Evolutionary conservation across 2,888 invertebrate genomes (phyloP), one percentile per base, ranked within the genome.

Genomic region (Standfussiana lucernea): DNA sequence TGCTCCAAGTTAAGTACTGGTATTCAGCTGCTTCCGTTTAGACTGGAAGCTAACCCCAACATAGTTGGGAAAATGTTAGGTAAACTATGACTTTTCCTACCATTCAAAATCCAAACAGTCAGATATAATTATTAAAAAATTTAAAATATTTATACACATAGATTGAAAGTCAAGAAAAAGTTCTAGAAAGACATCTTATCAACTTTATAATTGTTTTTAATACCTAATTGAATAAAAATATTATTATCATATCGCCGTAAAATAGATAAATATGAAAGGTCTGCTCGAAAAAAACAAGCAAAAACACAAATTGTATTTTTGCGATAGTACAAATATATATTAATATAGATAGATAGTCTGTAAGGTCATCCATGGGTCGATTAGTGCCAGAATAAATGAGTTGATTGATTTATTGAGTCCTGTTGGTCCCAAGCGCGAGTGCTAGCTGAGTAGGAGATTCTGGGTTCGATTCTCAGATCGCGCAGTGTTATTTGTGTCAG

Each of bases 131-230:
- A 8, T 8, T 24, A 50, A 24, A 50, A 47, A 2, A 7, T 47
- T 21, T 24, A 47, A 24, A 67, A 47, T 67, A 67, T 24, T 35
- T 21, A 4, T 21, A 35, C 1, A 24, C 3, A 59, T n/a, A 72
- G 13, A 13, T 64, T 42, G 24, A 47, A 66, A 59, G 78, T 77
- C 47, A 77, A 47, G 18, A 35, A 66, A 61, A 77, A 42, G 21
- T 47, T 66, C 15, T 0, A 47, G 32, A 66, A 32, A 59, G 5
- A 53, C 15, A 35, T 61, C 18, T 77, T 67, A 77, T 77, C 76
- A 42, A 28, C 7, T 42, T 24, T 24, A 24, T 61, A 10, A 75
- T 61, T 67, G 59, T 78, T 66, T 59, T 56, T 28, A 42, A 45
- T 53, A 53, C 7, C 0, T 59, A 74, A 74, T 74, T 74, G 35